Base-by-base conservation (phyloP, 2,113 vertebrate genomes). In the Xiphophorus hellerii region DNA sequence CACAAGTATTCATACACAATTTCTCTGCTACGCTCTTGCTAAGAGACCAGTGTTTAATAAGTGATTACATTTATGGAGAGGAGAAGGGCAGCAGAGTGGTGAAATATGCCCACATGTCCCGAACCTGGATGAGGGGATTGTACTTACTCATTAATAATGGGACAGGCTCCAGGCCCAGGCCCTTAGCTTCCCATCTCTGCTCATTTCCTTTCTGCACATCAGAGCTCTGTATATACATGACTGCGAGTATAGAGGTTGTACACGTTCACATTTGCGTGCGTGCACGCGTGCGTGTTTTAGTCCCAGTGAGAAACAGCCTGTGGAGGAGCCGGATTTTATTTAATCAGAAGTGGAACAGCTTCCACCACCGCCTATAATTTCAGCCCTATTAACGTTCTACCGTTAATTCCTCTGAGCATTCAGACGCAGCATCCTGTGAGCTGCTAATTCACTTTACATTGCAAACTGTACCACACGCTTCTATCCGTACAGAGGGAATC, bases 111-210 rank as follows among this genome's bases (percentile, higher is more conserved):
- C 74, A 84, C 74, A 79, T 87, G 88, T 89, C 87, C 71, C 81
- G 81, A 89, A 85, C 85, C 82, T 82, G 74, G 69, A 62, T 80
- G 82, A 88, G 44, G 76, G 73, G 4, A 64, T 78, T 87, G 78
- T 85, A 88, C 86, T 89, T 82, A 81, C 69, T 91, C 90, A 88
- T 91, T 90, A 90, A 92, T 91, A 93, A 93, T 92, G 81, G 89
- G 89, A 91, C 85, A 89, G 78, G 83, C 90, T 84, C 67, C 76
- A 44, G 88, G 84, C 82, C 83, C 81, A 25, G 58, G 85, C 84
- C 87, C 79, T 89, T 82, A 89, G 87, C 83, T 77, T 81, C 86
- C 85, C 51, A 71, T 91, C 89, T 82, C 80, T 74, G 42, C 91
- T 91, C 84, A 90, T 93, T 92, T 92, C 89, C 90, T 88, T 48